Evolutionary conservation across 92 coral and sea anemone genomes (phyloP).

Genomic region (Epizoanthus stellaris): DNA sequence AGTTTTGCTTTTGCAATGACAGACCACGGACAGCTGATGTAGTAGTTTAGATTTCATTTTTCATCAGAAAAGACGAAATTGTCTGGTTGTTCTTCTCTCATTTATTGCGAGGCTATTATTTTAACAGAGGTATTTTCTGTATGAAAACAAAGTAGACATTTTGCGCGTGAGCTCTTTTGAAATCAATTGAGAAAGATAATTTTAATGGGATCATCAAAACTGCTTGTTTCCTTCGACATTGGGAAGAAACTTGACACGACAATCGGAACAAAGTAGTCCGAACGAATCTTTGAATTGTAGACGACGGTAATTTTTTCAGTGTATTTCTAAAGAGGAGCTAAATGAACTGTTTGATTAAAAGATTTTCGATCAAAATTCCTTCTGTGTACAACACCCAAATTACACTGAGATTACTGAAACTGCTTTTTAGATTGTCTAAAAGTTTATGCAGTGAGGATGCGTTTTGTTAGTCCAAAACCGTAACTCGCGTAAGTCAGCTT

Average conservation of each 20-base stretch:
- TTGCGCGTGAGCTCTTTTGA: neutral
- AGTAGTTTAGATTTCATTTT: neutral
- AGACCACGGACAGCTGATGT: slow-evolving; percentile 33
- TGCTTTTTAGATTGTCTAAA: too few species aligned
- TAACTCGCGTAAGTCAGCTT: neutral
- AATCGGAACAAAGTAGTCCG: slow-evolving; percentile 13
- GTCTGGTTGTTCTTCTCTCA: neutral
- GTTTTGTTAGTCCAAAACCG: too few species aligned
- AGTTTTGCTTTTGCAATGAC: neutral
- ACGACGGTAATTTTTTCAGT: neutral
- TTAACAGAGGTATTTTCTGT: neutral
- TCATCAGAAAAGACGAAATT: neutral
- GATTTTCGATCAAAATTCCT: neutral
- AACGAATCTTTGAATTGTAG: neutral
- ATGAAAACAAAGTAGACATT: neutral
- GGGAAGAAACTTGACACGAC: slow-evolving; percentile 43
- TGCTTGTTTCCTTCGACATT: neutral
- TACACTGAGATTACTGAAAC: too few species aligned
- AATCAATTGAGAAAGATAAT: neutral
- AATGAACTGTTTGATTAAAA: slow-evolving; percentile 6
- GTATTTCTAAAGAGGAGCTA: neutral
- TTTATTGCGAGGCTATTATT: neutral
- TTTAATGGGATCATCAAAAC: slow-evolving; percentile 4
- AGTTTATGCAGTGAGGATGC: too few species aligned
- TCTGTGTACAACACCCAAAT: too few species aligned